Conservation (phyloP, 2,797 vertebrate species). For the Xiphophorus birchmanni region DNA sequence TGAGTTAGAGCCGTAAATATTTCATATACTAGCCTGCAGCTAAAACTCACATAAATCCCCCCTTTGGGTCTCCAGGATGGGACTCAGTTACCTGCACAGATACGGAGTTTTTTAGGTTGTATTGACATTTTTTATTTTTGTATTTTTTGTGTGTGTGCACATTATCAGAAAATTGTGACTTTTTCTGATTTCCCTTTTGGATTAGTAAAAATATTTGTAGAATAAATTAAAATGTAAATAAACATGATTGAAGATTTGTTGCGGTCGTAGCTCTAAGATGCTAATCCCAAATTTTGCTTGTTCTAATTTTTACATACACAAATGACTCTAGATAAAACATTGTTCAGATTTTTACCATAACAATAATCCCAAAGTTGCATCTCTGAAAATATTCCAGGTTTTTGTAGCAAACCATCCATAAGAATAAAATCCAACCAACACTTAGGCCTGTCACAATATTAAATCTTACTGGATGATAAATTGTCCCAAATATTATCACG, state of each 20-base stretch:
- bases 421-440: background rate
- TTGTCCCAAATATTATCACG: no score
- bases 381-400: background rate
- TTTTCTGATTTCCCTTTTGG: background rate
- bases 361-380: background rate
- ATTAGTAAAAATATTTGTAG: background rate
- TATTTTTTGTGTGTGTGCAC: no score
- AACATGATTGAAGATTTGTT: background rate
- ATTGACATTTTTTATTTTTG: background rate
- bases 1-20: constrained; percentile 13
- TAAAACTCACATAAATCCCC: constrained; percentile 42
- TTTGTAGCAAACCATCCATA: background rate
- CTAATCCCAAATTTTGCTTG: background rate
- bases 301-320: background rate
- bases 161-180: background rate
- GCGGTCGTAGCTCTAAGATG: background rate
- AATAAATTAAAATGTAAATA: background rate
- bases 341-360: background rate
- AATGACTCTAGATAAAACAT: no score
- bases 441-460: no score
- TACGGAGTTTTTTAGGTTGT: background rate
- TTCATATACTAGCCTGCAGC: constrained; percentile 20
- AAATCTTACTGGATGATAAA: no score
- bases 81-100: background rate
- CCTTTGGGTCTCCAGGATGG: background rate